These are phyloP conservation scores for Pseudois nayaur DNA, from an alignment of 2,113 vertebrate species.

Conservation along the genomic window DNA sequence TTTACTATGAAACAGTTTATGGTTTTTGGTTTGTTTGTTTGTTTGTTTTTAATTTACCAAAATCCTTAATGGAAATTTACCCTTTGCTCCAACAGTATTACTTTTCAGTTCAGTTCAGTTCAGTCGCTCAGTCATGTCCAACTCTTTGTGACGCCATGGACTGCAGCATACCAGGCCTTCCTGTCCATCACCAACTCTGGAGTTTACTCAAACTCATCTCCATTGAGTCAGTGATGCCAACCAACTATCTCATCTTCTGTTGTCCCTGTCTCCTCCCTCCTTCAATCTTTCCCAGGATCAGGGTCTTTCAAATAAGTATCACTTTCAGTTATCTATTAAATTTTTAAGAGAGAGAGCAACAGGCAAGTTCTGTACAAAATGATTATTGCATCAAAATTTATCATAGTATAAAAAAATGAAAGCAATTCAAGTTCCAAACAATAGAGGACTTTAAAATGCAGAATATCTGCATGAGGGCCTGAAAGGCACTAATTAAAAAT, in stretches of 20 bases:
- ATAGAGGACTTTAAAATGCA: neutral
- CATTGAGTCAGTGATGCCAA: neutral
- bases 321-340: neutral
- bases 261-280: neutral
- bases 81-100: neutral
- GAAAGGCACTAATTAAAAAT: neutral
- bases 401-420: neutral
- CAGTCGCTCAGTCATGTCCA: accelerated
- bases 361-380: neutral
- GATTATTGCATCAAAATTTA: neutral
- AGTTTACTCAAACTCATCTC: neutral
- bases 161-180: neutral
- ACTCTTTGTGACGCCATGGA: neutral
- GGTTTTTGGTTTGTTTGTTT: too few relatives aligned
- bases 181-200: neutral
- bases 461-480: neutral
- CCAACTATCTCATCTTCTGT: neutral
- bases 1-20: neutral
- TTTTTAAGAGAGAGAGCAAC: neutral
- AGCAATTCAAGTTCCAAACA: neutral
- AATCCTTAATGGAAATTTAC: neutral
- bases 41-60: neutral
- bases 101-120: neutral
- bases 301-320: neutral
- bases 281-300: neutral